Percentiles rank a stretch among this genome's conserved stretches.
phyloP scores from a whole-genome alignment of 2,888 invertebrate species.

The Eudasyphora cyanicolor region DNA sequence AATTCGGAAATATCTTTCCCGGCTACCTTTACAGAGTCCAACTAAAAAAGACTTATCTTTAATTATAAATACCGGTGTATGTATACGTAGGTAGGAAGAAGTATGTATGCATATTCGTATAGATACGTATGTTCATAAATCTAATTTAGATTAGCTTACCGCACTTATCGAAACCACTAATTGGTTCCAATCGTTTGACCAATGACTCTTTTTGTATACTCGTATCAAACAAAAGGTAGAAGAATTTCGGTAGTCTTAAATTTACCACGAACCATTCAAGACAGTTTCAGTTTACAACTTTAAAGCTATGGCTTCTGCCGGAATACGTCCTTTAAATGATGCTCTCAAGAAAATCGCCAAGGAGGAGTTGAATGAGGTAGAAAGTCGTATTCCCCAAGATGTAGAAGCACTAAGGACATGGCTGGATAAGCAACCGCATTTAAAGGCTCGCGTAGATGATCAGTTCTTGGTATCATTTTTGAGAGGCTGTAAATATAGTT shows the following conservation, averaged over 20 bases:
- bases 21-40: background rate
- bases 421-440: slow-evolving; percentile 81
- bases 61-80: background rate
- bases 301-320: background rate
- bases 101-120: background rate
- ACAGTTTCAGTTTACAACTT: background rate
- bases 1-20: background rate
- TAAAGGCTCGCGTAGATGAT: slow-evolving; percentile 76
- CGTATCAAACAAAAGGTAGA: background rate
- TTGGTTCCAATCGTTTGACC: background rate
- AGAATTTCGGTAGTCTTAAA: background rate
- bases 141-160: background rate
- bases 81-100: too few species aligned
- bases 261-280: background rate
- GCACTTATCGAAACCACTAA: background rate
- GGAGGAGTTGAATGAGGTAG: slow-evolving; percentile 81
- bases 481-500: slow-evolving; percentile 80
- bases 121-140: background rate
- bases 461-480: slow-evolving; percentile 81
- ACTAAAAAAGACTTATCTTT: background rate
- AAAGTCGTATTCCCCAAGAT: slow-evolving; percentile 73
- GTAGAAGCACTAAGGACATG: slow-evolving; percentile 80
- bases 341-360: slow-evolving; percentile 77
- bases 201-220: too few species aligned
- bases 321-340: slow-evolving; percentile 69